Evolutionary conservation across 2,797 vertebrate species (phyloP), one percentile per base, ranked within the genome.

Genomic region (Silurus aristotelis): DNA sequence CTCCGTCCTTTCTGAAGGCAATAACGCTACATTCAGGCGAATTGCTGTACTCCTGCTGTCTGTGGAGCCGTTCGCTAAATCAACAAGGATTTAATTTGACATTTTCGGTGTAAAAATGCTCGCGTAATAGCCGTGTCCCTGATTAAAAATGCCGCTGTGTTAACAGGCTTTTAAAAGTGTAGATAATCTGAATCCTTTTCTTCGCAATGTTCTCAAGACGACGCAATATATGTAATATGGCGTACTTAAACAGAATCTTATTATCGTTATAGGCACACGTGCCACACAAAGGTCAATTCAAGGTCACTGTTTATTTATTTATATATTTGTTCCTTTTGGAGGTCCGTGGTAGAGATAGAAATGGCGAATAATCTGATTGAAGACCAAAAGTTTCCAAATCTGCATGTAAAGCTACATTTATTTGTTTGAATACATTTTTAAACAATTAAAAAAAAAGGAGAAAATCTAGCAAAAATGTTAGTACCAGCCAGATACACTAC

Each of bases 81-180:
- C 94, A 95, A 92, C 92, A 93, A 87, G 92, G 89, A 88, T 94
- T 95, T 96, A 93, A 96, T 95, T 90, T 95, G 94, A 94, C 93
- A 92, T 88, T 89, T 89, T 58, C 90, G 91, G 90, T 92, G 93
- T 95, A 94, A 94, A 89, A 89, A 93, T 88, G 87, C 91, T 89
- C 88, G 81, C 92, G 92, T 94, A 94, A 95, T 93, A 80, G 38
- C 68, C 73, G 48, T 82, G 48, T 76, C 60, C 25, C 66, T 72
- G 68, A 85, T 25, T 80, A 71, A 73, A 71, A 68, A 77, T 43
- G 25, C n/a, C 17, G 38, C 56, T n/a, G 77, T 63, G 58, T 64
- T 71, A 56, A 85, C 67, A 73, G 68, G 58, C n/a, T 7, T n/a
- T 22, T 85, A 75, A 81, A 66, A 66, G 15, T 43, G 10, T 14